phyloP scores from a whole-genome alignment of 2,797 vertebrate species.

The Tiaroga cobitis region DNA sequence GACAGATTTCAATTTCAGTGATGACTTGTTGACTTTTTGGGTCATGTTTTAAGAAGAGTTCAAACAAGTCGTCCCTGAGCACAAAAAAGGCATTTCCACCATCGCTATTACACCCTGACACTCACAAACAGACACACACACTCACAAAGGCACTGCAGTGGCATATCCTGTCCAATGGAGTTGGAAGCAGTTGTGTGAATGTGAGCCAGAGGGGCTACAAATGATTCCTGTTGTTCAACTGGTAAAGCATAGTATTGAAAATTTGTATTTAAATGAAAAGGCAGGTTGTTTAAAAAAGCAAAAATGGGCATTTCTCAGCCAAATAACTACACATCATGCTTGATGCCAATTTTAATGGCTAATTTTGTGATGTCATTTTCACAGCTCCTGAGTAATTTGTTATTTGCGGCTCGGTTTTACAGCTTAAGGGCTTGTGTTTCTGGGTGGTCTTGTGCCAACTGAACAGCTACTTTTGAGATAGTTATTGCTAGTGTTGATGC shows the following conservation, averaged over 20 bases:
- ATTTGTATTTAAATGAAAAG: background rate
- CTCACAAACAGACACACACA: conserved; percentile 36
- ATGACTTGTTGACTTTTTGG: conserved; percentile 36
- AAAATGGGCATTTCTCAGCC: background rate
- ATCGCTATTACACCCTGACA: conserved; percentile 9
- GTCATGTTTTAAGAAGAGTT: conserved; percentile 6
- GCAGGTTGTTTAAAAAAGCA: background rate
- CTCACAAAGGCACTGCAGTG: background rate
- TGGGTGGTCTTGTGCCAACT: background rate
- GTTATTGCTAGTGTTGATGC: too few species aligned
- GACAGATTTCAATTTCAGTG: conserved; percentile 44
- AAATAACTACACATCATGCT: background rate
- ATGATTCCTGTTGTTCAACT: background rate
- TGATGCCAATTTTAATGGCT: background rate
- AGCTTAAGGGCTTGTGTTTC: background rate
- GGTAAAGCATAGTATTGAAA: background rate
- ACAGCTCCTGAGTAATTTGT: background rate
- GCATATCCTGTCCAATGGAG: background rate
- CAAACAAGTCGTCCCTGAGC: conserved; percentile 7
- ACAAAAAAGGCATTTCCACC: background rate
- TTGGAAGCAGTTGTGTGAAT: conserved; percentile 8
- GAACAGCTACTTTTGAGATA: background rate
- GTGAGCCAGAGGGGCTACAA: background rate
- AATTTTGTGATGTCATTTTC: background rate
- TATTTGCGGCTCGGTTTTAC: background rate